Conservation (phyloP, 2,797 vertebrate species). For the Schizothorax lantsangensis region DNA sequence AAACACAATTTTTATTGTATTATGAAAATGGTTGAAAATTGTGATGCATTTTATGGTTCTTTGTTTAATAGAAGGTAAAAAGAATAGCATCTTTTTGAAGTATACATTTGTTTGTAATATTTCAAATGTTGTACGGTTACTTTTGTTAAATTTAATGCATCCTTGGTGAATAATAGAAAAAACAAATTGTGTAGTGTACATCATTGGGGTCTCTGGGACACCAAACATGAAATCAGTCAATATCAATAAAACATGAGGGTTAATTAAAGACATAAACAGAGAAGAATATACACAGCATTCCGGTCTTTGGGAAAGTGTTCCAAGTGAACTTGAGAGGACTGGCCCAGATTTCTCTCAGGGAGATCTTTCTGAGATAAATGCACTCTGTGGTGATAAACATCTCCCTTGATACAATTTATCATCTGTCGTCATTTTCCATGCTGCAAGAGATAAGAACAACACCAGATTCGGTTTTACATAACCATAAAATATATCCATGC, state of each 20-base stretch:
- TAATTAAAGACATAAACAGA: neutral
- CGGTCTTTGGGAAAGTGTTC: slow-evolving; percentile 52
- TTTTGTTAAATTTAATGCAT: neutral
- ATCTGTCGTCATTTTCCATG: slow-evolving; percentile 56
- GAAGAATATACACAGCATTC: neutral
- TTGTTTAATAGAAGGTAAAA: neutral
- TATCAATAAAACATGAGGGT: slow-evolving; percentile 6
- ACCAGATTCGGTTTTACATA: slow-evolving; percentile 58
- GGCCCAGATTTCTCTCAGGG: slow-evolving; percentile 56
- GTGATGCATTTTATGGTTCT: neutral
- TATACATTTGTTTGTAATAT: neutral
- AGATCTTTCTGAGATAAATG: slow-evolving; percentile 61
- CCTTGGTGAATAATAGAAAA: neutral
- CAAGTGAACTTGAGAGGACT: slow-evolving; percentile 62
- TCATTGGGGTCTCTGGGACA: neutral
- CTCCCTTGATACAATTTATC: slow-evolving; percentile 63
- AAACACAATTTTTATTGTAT: no score
- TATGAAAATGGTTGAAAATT: neutral
- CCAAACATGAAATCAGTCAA: neutral
- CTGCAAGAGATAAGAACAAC: slow-evolving; percentile 62
- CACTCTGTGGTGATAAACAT: slow-evolving; percentile 61
- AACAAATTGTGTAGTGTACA: neutral
- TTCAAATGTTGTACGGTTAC: neutral
- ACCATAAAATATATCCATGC: slow-evolving; percentile 57
- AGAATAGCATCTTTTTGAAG: neutral